Evolutionary conservation across 2,888 invertebrate species (phyloP).

Genomic region (Lasioglossum lativentre): DNA sequence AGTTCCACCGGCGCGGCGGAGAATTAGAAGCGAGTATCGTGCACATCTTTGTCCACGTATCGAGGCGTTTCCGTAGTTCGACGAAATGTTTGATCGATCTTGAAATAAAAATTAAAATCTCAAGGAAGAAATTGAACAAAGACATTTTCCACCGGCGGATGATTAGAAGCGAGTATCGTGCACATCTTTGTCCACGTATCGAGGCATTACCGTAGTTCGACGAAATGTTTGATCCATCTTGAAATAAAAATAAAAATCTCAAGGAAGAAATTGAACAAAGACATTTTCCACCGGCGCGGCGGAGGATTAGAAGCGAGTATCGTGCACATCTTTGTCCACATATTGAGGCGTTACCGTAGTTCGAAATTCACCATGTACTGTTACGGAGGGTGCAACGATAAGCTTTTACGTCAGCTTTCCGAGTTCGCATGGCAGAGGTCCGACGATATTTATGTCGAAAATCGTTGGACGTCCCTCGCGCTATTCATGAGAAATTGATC

Average conservation of each 20-base stretch:
- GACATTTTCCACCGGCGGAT: too few relatives aligned
- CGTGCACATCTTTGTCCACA: background rate
- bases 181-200: background rate
- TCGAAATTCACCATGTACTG: too few relatives aligned
- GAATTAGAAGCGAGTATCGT: too few relatives aligned
- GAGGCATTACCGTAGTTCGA: background rate
- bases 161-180: background rate
- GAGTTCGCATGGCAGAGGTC: background rate
- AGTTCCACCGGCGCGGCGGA: too few relatives aligned
- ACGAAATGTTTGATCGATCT: too few relatives aligned
- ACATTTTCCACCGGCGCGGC: too few relatives aligned
- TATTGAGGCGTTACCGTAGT: background rate
- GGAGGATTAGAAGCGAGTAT: background rate
- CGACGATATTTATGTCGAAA: background rate
- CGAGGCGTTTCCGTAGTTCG: too few relatives aligned
- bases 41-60: too few relatives aligned
- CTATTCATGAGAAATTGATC: slow-evolving; percentile 28
- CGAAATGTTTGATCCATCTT: too few relatives aligned
- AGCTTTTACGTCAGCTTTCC: background rate
- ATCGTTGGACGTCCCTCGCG: slow-evolving; percentile 2
- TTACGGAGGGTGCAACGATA: too few relatives aligned
- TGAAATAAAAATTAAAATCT: background rate
- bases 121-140: background rate
- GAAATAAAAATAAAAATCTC: background rate
- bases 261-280: background rate